Evolutionary conservation across 2,797 vertebrate species (phyloP).

Genomic region (Loris lydekkerianus): DNA sequence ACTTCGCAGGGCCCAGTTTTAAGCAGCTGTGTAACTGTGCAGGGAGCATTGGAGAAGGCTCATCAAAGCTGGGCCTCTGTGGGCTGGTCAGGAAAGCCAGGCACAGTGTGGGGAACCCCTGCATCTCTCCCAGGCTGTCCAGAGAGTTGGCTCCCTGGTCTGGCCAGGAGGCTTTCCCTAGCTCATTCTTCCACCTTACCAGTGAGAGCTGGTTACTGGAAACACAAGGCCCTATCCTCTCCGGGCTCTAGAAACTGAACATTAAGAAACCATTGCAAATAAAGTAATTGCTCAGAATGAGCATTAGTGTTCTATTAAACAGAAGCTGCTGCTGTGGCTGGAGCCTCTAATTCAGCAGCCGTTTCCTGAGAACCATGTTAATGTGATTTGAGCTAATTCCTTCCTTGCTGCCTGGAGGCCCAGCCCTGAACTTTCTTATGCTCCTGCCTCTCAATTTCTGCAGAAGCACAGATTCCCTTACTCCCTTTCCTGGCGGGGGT

Average conservation of each 20-base stretch:
- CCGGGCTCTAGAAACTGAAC: conserved; percentile 67
- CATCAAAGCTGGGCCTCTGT: too few relatives aligned
- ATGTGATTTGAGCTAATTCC: conserved; percentile 77
- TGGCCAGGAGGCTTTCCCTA: background rate
- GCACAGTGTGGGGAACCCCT: background rate
- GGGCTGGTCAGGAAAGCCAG: background rate
- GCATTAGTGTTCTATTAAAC: conserved; percentile 79
- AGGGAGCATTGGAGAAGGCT: background rate
- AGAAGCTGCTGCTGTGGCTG: conserved; percentile 58
- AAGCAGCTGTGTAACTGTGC: background rate
- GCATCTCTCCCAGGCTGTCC: background rate
- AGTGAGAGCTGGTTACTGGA: conserved; percentile 67
- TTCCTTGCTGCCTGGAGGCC: conserved; percentile 42
- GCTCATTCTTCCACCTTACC: background rate
- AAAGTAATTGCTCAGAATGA: conserved; percentile 78
- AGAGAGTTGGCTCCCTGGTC: background rate
- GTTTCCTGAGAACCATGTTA: conserved; percentile 75
- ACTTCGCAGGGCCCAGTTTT: background rate
- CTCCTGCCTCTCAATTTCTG: background rate
- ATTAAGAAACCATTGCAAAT: conserved; percentile 81
- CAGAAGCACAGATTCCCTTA: background rate
- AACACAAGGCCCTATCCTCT: conserved; percentile 61
- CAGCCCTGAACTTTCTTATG: background rate
- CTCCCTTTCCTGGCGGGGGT: background rate
- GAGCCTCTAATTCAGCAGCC: conserved; percentile 69